Evolutionary conservation across 2,797 vertebrate genomes (phyloP).

Genomic region (Apodemus agrarius): DNA sequence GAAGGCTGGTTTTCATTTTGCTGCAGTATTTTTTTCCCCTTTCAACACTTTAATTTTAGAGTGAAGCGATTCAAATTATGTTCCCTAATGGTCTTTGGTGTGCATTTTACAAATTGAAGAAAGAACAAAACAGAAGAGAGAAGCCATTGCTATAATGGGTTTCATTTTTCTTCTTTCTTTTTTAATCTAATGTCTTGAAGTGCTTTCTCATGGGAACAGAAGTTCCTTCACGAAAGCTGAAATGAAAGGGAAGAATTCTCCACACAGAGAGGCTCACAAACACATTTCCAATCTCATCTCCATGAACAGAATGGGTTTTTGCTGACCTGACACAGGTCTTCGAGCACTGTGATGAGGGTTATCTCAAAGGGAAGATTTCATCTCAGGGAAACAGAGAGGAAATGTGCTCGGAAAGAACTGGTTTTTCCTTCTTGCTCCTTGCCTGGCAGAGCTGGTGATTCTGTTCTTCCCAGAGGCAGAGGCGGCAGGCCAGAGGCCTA

Average conservation of each 20-base stretch:
- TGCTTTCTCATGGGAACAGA: slow-evolving; percentile 71
- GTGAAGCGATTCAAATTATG: slow-evolving; percentile 55
- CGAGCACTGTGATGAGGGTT: not conserved
- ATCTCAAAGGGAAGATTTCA: not conserved
- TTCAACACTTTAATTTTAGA: slow-evolving; percentile 52
- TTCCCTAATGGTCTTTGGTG: slow-evolving; percentile 29
- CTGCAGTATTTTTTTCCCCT: not conserved
- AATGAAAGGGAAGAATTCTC: slow-evolving; percentile 76
- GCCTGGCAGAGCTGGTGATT: not conserved
- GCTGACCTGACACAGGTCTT: not conserved
- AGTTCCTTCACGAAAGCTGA: slow-evolving; percentile 69
- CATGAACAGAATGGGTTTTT: not conserved
- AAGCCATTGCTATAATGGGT: slow-evolving; percentile 37
- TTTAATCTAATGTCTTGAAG: slow-evolving; percentile 68
- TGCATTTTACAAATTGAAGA: slow-evolving; percentile 61
- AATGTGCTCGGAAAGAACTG: not conserved
- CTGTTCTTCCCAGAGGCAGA: not conserved
- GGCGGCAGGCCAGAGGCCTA: not conserved
- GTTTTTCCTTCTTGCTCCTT: not conserved
- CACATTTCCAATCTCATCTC: slow-evolving; percentile 9
- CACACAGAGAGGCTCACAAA: slow-evolving; percentile 36
- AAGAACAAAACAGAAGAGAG: slow-evolving; percentile 38
- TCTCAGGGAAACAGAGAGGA: not conserved
- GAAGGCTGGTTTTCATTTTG: slow-evolving; percentile 19
- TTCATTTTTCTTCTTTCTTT: slow-evolving; percentile 73